Evolutionary conservation across 2,797 vertebrate species (phyloP), one percentile per base, ranked within the genome.

Genomic region (Peromyscus eremicus): DNA sequence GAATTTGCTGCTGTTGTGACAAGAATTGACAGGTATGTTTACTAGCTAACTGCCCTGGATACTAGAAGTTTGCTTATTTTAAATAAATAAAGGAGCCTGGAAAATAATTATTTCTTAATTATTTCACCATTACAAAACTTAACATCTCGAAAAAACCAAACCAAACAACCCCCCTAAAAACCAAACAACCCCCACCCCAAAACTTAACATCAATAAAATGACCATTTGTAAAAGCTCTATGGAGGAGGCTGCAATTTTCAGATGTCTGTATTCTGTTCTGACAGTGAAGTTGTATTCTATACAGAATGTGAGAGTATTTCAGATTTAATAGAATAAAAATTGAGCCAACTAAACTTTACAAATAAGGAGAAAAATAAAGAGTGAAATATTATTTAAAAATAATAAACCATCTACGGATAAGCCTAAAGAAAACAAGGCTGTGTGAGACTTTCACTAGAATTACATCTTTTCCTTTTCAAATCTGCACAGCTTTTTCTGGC

Each of bases 271-370:
- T 71, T 95, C 84, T 92, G n/a, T 89, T 97, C 43, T 77, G n/a
- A 64, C 13, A 34, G 46, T 55, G 25, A 21, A 68, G 16, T 52
- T 88, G 6, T 13, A 91, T 70, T 92, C 87, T 80, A 95, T 66
- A 93, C 11, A 89, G 64, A 93, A 84, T 62, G 13, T 82, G 62
- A 96, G 19, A 86, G 32, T 68, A 92, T 46, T 96, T 82, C 68
- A 46, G 6, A 95, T 85, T 94, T 90, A 93, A 93, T 17, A 43
- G 34, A 90, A 55, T 85, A 92, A 88, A 92, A 82, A 87, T 68
- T 94, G 37, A 91, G 66, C 49, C 75, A 96, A 94, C 7, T 79
- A 85, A 92, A 91, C 34, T 92, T 94, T 79, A 88, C 16, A 92
- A 95, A 80, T 82, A 80, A 71, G 32, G 25, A 9, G 29, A 60